Percentiles rank a stretch among this genome's conserved stretches.
phyloP scores from a whole-genome alignment of 2,888 invertebrate genomes.

The Ligdia adustata region DNA sequence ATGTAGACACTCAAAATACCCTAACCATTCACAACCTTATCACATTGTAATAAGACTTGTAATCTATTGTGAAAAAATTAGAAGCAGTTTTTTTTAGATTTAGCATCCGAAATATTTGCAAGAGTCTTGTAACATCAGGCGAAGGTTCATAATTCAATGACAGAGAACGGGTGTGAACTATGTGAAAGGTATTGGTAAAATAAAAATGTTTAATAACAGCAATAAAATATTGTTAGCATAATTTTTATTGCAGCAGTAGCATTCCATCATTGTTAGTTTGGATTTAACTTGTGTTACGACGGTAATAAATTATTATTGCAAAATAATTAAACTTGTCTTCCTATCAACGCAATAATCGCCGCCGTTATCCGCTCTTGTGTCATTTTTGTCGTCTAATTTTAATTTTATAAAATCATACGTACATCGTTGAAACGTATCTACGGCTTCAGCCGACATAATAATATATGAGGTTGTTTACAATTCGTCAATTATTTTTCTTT shows the following conservation, averaged over 20 bases:
- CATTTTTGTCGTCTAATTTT: background rate
- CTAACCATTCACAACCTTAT: constrained; percentile 16
- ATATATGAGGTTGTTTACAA: too few species aligned
- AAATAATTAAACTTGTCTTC: background rate
- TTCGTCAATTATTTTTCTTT: too few species aligned
- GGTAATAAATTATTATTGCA: background rate
- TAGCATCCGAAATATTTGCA: background rate
- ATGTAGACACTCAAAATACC: constrained; percentile 21
- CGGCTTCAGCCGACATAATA: too few species aligned
- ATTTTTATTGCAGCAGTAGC: constrained; percentile 18
- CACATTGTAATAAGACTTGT: constrained; percentile 16
- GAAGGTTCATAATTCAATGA: constrained; percentile 12
- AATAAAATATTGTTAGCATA: constrained; percentile 22
- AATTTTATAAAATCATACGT: too few species aligned
- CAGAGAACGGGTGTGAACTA: constrained; percentile 14
- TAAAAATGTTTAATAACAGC: constrained; percentile 12
- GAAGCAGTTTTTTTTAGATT: background rate
- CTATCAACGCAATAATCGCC: background rate
- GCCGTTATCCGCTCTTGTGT: background rate
- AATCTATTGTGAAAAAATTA: background rate
- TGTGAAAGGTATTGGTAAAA: constrained; percentile 26
- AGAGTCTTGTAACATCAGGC: background rate
- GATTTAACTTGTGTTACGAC: background rate
- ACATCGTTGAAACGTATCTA: too few species aligned
- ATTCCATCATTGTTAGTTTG: constrained; percentile 16